Evolutionary conservation across 1,140 invertebrate species (phyloP).

Genomic region (Camponotus floridanus): DNA sequence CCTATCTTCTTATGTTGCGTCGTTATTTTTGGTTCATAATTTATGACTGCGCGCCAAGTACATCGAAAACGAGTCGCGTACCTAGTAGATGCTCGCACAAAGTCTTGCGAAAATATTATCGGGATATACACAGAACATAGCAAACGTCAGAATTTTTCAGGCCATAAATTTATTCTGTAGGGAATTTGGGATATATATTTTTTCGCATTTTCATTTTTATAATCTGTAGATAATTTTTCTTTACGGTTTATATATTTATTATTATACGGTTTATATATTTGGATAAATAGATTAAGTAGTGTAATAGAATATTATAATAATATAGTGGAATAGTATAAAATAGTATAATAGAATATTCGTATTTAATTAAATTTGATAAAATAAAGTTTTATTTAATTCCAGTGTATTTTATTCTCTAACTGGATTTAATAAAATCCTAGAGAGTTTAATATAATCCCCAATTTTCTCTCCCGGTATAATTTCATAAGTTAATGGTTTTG

Average conservation of each 20-base stretch:
- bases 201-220: not conserved
- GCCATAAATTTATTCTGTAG: not conserved
- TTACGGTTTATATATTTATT: not conserved
- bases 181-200: conserved; percentile 1
- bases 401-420: conserved; percentile 21
- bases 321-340: too few species aligned
- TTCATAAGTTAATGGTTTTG: conserved; percentile 1
- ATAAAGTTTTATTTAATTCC: not conserved
- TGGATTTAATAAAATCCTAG: not conserved
- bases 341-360: not conserved
- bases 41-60: conserved; percentile 29
- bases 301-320: too few species aligned
- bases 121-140: not conserved
- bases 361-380: conserved; percentile 7
- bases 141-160: not conserved
- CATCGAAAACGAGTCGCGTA: conserved; percentile 44
- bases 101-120: conserved; percentile 42
- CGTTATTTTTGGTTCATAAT: conserved; percentile 56
- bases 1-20: not conserved
- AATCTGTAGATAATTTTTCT: not conserved
- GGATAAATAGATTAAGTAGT: too few species aligned
- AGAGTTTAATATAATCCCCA: not conserved
- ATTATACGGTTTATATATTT: not conserved
- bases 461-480: not conserved
- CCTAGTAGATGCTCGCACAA: conserved; percentile 37